phyloP scores from a whole-genome alignment of 2,113 vertebrate genomes.

The Oceanites oceanicus region DNA sequence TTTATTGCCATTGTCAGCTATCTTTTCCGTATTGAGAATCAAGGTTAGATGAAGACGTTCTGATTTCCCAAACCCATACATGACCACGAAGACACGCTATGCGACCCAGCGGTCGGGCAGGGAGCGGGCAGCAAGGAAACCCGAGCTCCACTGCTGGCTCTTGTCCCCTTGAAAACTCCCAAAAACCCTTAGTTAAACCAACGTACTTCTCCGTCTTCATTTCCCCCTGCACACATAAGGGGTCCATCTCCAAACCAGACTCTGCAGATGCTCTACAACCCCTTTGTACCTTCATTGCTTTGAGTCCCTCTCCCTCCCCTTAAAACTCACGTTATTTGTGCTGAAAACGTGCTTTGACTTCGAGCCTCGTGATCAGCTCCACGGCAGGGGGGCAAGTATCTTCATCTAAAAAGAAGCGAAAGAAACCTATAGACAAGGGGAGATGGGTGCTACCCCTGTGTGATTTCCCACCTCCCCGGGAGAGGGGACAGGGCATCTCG shows the following conservation, averaged over 20 bases:
- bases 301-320: not conserved
- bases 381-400: not conserved
- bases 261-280: not conserved
- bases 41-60: not conserved
- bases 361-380: not conserved
- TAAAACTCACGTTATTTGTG: not conserved
- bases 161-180: not conserved
- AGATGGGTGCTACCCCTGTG: not conserved
- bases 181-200: not conserved
- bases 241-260: not conserved
- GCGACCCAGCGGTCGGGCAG: not conserved
- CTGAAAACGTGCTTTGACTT: not conserved
- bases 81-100: accelerated
- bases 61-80: not conserved
- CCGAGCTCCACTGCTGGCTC: not conserved
- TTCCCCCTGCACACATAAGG: accelerated
- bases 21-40: not conserved
- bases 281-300: not conserved
- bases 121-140: not conserved
- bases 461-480: not conserved
- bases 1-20: conserved; percentile 46
- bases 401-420: not conserved
- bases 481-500: not conserved
- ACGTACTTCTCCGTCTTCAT: not conserved
- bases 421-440: not conserved